These are phyloP conservation scores for Salmo trutta DNA, from an alignment of 2,797 vertebrate genomes.

Conservation along the genomic window DNA sequence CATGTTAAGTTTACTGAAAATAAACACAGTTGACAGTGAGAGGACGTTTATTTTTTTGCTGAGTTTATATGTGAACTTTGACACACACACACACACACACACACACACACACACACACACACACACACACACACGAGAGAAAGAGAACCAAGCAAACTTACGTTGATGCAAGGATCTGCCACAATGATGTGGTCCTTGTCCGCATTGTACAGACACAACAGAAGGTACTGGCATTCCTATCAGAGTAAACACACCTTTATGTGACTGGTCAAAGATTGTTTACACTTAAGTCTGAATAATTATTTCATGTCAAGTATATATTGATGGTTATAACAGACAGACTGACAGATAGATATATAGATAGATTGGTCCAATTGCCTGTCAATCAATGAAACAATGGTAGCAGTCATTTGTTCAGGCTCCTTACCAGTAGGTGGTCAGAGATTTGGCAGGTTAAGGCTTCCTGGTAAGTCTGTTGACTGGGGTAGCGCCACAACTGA, in stretches of 20 bases:
- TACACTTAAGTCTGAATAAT: background rate
- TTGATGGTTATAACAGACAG: background rate
- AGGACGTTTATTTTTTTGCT: too few relatives aligned
- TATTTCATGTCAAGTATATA: background rate
- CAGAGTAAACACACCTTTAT: background rate
- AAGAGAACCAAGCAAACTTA: slow-evolving; percentile 31
- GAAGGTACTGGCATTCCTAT: slow-evolving; percentile 62
- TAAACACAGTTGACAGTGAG: too few relatives aligned
- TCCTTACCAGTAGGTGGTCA: slow-evolving; percentile 54
- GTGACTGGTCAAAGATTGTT: background rate
- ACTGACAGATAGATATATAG: too few relatives aligned
- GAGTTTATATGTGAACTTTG: background rate
- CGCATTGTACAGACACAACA: slow-evolving; percentile 45
- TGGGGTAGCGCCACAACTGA: background rate
- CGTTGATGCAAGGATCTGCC: slow-evolving; percentile 29
- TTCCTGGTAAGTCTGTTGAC: too few relatives aligned
- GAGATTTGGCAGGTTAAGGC: too few relatives aligned
- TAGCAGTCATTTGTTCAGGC: background rate
- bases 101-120: background rate
- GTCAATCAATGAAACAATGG: too few relatives aligned
- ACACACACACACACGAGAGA: background rate
- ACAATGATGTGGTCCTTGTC: slow-evolving; percentile 48
- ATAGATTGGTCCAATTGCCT: background rate
- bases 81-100: background rate
- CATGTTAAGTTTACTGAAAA: too few relatives aligned